Base-by-base conservation (phyloP, 1,140 invertebrate genomes). In the Nylanderia fulva region DNA sequence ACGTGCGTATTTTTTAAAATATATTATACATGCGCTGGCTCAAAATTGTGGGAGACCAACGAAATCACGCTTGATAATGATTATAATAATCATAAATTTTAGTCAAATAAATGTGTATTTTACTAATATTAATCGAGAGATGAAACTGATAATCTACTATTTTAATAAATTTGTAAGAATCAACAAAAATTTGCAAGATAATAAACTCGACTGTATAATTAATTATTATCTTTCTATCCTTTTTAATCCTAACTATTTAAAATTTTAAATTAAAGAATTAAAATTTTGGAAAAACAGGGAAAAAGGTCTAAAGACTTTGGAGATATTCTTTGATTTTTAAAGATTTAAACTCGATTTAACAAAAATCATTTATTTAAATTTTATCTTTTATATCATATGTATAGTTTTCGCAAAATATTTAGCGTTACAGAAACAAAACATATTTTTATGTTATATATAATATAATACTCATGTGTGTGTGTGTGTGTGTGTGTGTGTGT, bases 1-100 rank as follows among this genome's bases (percentile, higher is more conserved):
- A 84, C 85, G 76, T 91, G 87, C 89, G 91, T 91, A 79, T 74
- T 87, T 48, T n/a, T 13, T 18, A 54, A 83, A 68, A n/a, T n/a
- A n/a, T 27, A 84, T 60, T 48, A 18, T 48, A 48, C 45, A 48
- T 48, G 29, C 48, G 9, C n/a, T 42, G 45, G n/a, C n/a, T 66
- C 33, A 1, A 66, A 36, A 21, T 66, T 39, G 54, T 13, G 15
- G 15, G 13, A 79, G 63, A 84, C 15, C 52, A 68, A 21, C 0
- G 15, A 15, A 61, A 11, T 24, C 15, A 48, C 72, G 21, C 29
- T 39, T 36, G n/a, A 66, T 36, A 33, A 66, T 77, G 13, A 77
- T 52, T 33, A 54, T 52, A 24, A n/a, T 36, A 66, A 21, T 36
- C n/a, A 6, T 39, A 18, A 54, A 24, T 75, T 48, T 77, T 29